phyloP scores from a whole-genome alignment of 2,888 invertebrate species.

The Hemicrepidius hirtus region DNA sequence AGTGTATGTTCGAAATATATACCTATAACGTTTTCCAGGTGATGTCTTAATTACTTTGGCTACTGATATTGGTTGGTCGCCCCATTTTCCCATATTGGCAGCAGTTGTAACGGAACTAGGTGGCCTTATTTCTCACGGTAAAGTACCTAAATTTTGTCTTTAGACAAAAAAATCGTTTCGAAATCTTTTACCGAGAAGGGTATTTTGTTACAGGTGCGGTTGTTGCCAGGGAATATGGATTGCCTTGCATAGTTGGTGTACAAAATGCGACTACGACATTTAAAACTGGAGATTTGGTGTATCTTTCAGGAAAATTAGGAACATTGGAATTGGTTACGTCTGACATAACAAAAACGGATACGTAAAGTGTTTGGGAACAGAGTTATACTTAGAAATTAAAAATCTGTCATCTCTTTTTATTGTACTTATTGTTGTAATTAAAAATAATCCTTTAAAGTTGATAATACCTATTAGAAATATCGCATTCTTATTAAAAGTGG shows the following conservation, averaged over 20 bases:
- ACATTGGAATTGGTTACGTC: slow-evolving; percentile 66
- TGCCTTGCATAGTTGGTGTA: slow-evolving; percentile 89
- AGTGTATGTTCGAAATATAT: too few species aligned
- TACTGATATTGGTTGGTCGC: slow-evolving; percentile 91
- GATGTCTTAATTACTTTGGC: slow-evolving; percentile 85
- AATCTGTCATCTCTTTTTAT: too few species aligned
- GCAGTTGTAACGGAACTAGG: slow-evolving; percentile 90
- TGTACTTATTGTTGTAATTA: too few species aligned
- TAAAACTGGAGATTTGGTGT: slow-evolving; percentile 79
- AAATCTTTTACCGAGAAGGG: too few species aligned
- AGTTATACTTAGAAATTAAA: too few species aligned
- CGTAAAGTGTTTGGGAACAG: too few species aligned
- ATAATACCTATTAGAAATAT: too few species aligned
- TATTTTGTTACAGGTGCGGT: slow-evolving; percentile 80
- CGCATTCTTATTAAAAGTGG: too few species aligned
- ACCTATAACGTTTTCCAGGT: slow-evolving; percentile 71
- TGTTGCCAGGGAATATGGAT: slow-evolving; percentile 87
- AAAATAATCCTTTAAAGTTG: too few species aligned
- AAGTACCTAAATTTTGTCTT: too few species aligned
- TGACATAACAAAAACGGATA: too few species aligned
- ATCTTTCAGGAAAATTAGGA: slow-evolving; percentile 74
- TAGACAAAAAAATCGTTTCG: too few species aligned
- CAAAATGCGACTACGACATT: slow-evolving; percentile 80
- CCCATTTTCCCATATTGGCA: slow-evolving; percentile 86
- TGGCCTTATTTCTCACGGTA: slow-evolving; percentile 88